Conservation (phyloP, 2,888 invertebrate genomes). For the Holacanthella duospinosa region DNA sequence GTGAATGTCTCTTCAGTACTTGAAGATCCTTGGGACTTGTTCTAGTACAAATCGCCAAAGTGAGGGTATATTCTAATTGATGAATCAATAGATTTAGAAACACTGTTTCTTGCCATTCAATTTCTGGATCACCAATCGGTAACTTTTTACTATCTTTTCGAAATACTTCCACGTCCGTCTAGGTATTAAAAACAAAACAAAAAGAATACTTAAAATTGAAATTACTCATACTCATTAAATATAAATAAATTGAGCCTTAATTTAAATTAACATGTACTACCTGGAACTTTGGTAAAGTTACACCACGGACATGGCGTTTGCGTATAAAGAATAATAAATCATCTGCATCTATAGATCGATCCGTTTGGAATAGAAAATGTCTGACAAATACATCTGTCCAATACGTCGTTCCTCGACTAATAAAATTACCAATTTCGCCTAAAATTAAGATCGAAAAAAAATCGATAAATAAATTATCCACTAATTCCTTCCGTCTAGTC, state of each 20-base stretch:
- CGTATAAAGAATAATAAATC: slow-evolving; percentile 93
- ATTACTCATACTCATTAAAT: neutral
- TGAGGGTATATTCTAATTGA: slow-evolving; percentile 95
- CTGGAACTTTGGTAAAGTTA: slow-evolving; percentile 77
- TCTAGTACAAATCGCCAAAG: slow-evolving; percentile 93
- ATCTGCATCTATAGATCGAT: slow-evolving; percentile 76
- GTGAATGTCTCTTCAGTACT: slow-evolving; percentile 80
- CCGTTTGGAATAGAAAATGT: slow-evolving; percentile 57
- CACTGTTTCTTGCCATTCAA: slow-evolving; percentile 42
- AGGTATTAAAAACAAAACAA: too few species aligned
- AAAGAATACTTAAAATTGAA: neutral
- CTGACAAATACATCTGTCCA: slow-evolving; percentile 93
- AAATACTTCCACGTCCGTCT: slow-evolving; percentile 94
- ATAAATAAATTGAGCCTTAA: neutral
- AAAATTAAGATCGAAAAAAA: neutral
- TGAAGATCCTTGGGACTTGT: slow-evolving; percentile 96
- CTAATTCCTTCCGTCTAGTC: neutral
- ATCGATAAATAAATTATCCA: neutral
- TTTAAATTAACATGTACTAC: slow-evolving; percentile 43
- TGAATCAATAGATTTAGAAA: slow-evolving; percentile 53
- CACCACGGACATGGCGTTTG: slow-evolving; percentile 73
- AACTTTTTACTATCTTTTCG: slow-evolving; percentile 92
- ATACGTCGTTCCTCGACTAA: slow-evolving; percentile 83
- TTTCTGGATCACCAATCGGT: slow-evolving; percentile 88
- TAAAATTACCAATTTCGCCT: slow-evolving; percentile 58